Base-by-base conservation (phyloP, 2,888 invertebrate species). In the Ischnura elegans region DNA sequence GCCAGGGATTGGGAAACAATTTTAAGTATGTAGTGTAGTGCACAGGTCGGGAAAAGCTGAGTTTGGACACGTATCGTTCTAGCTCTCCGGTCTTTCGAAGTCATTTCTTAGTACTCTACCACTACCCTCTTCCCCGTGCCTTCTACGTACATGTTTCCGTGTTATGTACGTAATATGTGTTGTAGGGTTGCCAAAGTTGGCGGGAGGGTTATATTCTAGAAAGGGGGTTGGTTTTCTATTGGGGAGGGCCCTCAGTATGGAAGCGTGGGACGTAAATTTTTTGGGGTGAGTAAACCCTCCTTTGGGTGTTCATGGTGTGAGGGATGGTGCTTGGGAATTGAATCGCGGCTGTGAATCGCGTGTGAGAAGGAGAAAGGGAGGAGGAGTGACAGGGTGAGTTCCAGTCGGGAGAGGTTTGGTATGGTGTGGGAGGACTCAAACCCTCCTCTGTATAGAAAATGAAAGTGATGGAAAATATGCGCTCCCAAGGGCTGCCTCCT, bases 181-280 rank as follows among this genome's bases (percentile, higher is more conserved):
- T 25, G 61, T 61, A 21, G 13, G 13, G 51, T 13, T 51, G 8
- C 8, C n/a, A n/a, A n/a, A n/a, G n/a, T 16, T 21, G 16, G 13
- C 36, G 36, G 36, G 66, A 1, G 76, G 29, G 36, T 5, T 10
- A n/a, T n/a, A n/a, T n/a, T n/a, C n/a, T n/a, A 36, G 76, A n/a
- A n/a, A 36, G 76, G 6, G 10, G n/a, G 76, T 76, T 76, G 76
- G 76, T 76, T 76, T 76, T 76, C 13, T 10, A 36, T 36, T 29
- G 36, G 25, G 76, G 76, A 5, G 76, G 29, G 76, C 29, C 61
- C 25, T 61, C 61, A 2, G n/a, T 25, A 86, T 43, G 86, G 86
- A 46, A 86, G 46, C n/a, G 45, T 45, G 86, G 61, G 66, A 45
- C 25, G 61, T 87, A 55, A 90, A 51, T 61, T 90, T 55, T 43